Percentiles rank a stretch among this genome's conserved stretches.
phyloP scores from a whole-genome alignment of 2,113 vertebrate genomes.

The Cinclus mexicanus region DNA sequence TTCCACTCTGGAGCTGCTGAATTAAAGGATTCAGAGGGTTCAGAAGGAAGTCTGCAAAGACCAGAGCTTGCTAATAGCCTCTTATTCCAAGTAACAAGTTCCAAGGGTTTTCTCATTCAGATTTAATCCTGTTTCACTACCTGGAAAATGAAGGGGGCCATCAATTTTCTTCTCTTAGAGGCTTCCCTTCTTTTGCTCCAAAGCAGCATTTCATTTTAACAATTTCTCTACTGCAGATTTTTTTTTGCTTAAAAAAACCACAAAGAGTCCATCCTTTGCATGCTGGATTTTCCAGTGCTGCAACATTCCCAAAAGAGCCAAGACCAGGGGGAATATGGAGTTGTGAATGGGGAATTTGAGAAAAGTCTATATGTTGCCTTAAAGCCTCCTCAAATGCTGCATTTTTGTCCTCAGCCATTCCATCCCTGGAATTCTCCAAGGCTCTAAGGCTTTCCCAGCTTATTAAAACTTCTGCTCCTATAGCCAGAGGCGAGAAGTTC shows the following conservation, averaged over 20 bases:
- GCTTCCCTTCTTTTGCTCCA: neutral
- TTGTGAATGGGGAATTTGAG: neutral
- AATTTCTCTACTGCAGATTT: neutral
- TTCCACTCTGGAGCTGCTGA: neutral
- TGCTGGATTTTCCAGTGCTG: neutral
- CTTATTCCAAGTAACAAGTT: neutral
- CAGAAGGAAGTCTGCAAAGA: neutral
- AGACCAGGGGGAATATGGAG: neutral
- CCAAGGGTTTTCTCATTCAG: neutral
- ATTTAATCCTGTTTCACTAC: neutral
- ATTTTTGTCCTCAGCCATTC: neutral
- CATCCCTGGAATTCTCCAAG: neutral
- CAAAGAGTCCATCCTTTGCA: neutral
- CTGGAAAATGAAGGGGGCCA: neutral
- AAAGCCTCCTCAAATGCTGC: neutral
- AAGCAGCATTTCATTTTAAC: neutral
- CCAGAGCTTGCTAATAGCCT: neutral
- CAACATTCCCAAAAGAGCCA: neutral
- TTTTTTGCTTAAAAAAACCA: neutral
- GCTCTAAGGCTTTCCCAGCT: neutral
- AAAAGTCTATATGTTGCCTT: neutral
- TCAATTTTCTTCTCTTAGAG: neutral
- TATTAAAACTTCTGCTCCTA: neutral
- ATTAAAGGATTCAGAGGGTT: neutral
- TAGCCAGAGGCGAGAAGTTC: neutral